Base-by-base conservation (phyloP, 2,797 vertebrate species). In the Lepus oiostolus region DNA sequence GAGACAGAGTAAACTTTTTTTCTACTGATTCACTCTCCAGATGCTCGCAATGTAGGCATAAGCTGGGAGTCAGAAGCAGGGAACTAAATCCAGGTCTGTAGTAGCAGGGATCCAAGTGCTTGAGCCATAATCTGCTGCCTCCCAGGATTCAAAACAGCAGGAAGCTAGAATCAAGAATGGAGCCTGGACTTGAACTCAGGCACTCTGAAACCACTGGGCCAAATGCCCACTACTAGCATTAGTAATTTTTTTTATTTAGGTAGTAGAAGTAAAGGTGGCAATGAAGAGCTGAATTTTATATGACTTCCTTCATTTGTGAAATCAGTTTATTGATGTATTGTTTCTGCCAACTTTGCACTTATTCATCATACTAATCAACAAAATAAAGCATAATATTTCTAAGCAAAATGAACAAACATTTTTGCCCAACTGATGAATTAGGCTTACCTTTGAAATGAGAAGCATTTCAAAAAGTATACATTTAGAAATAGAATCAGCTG, bases 261-360 rank as follows among this genome's bases (percentile, higher is more conserved):
- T 81, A 60, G 21, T 77, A 84, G 32, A 88, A 76, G 7, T 91
- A 94, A 35, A 32, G 52, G 21, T 80, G 50, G 67, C n/a, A 74
- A 2, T 52, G 75, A 52, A 84, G 24, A 67, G 26, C 3, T 35
- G 80, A 14, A 5, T 35, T 82, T 35, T 86, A 50, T 79, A 17
- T 88, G 82, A 68, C 30, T 77, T 94, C 16, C 8, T 76, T 92
- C 17, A 28, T 91, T 87, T 93, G 67, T 93, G 94, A 89, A 93
- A 71, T 85, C 54, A 82, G 26, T 89, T 38, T 88, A 80, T 77
- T 50, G 76, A 96, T 14, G 22, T 71, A 76, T 19, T 58, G 2
- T 88, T 72, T 76, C 75, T 60, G 30, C 35, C 12, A 42, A 21
- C 24, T 91, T 88, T 91, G 16, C 9, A 38, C 11, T 88, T 70